These are phyloP conservation scores for Hecatera dysodea DNA, from an alignment of 2,888 invertebrate species.

Conservation along the genomic window DNA sequence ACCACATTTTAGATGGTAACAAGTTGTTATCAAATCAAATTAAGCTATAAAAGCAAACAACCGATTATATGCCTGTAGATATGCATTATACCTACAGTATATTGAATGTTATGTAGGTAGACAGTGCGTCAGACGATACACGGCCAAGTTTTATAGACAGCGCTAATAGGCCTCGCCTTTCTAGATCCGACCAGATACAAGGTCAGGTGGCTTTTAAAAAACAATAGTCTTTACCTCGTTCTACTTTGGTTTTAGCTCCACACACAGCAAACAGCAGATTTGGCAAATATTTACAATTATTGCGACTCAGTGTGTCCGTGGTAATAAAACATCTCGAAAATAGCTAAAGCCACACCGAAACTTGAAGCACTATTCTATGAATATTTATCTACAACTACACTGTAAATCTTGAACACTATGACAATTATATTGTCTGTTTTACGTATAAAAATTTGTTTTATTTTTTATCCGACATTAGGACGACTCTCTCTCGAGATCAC, in stretches of 20 bases:
- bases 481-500: slow-evolving; percentile 42
- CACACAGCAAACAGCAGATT: slow-evolving; percentile 58
- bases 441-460: slow-evolving; percentile 43
- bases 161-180: slow-evolving; percentile 47
- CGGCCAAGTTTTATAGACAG: slow-evolving; percentile 48
- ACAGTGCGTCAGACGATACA: slow-evolving; percentile 59
- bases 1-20: slow-evolving; percentile 21
- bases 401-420: slow-evolving; percentile 30
- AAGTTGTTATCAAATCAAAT: slow-evolving; percentile 39
- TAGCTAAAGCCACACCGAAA: slow-evolving; percentile 59
- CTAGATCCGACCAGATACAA: slow-evolving; percentile 67
- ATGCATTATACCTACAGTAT: slow-evolving; percentile 18
- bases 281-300: slow-evolving; percentile 72
- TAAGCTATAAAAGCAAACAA: slow-evolving; percentile 8
- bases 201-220: slow-evolving; percentile 64
- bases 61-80: slow-evolving; percentile 29
- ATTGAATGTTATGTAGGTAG: slow-evolving; percentile 42
- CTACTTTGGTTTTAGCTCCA: slow-evolving; percentile 46
- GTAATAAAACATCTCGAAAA: slow-evolving; percentile 73
- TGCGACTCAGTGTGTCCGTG: slow-evolving; percentile 63
- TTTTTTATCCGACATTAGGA: slow-evolving; percentile 56
- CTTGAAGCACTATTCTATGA: slow-evolving; percentile 46
- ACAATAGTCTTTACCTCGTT: slow-evolving; percentile 65
- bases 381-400: slow-evolving; percentile 40
- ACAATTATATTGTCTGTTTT: slow-evolving; percentile 30